Base-by-base conservation (phyloP, 2,888 invertebrate species). In the Holacanthella duospinosa region DNA sequence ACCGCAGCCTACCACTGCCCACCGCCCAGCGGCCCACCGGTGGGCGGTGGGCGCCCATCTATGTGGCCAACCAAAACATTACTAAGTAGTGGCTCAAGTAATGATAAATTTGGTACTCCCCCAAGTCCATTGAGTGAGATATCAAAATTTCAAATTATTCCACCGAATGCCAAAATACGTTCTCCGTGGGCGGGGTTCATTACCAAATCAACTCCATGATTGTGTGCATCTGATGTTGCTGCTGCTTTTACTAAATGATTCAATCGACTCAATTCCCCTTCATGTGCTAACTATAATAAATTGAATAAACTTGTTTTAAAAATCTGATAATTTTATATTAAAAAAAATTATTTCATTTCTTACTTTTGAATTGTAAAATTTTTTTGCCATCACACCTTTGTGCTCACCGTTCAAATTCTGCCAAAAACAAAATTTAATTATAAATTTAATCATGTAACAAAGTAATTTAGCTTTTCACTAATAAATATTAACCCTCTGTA, bases 351-450 rank as follows among this genome's bases (percentile, higher is more conserved):
- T 36, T 36, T 36, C 36, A 36, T 16, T 71, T n/a, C n/a, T 75
- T 75, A 81, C 82, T 79, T 81, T 80, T 66, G 78, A 77, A n/a
- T 81, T 80, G 69, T 84, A 84, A 73, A 82, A 86, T 76, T 88
- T 89, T 80, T 89, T 89, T 1, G 88, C 87, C 36, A 88, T 86
- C 72, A 86, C 78, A 73, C 82, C 84, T 77, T 86, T 86, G 76
- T 85, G 86, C 73, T 76, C 75, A 61, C 84, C 83, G 25, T 25
- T 24, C 4, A 48, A 21, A 21, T 21, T 36, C 36, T 27, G 27
- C 6, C 16, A 59, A 6, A 36, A 16, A 36, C 6, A 36, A 36
- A 36, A 36, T 36, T 36, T 36, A 36, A 16, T 16, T 36, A 36
- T 6, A 36, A 36, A 6, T 36, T 36, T 36, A 57, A 4, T 57